Conservation (phyloP, 2,797 vertebrate genomes). For the Semaprochilodus insignis region DNA sequence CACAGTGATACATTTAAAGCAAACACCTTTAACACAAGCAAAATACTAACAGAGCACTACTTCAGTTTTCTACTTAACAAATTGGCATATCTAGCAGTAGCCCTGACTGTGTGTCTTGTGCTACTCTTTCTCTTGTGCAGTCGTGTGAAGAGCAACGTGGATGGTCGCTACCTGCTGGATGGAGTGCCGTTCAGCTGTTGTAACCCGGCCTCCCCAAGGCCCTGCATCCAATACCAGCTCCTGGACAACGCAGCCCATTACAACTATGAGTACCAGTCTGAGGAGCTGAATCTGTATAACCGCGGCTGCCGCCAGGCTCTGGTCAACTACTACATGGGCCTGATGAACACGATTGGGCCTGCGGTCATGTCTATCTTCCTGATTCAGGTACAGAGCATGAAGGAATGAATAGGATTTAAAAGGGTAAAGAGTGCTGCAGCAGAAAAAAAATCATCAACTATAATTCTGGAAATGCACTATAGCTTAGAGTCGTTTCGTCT, state of each 20-base stretch:
- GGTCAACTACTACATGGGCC: constrained; percentile 88
- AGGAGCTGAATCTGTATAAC: constrained; percentile 92
- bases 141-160: constrained; percentile 95
- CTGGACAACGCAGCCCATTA: constrained; percentile 93
- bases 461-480: background rate
- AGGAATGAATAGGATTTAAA: background rate
- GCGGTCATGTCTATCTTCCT: constrained; percentile 86
- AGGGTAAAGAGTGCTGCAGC: background rate
- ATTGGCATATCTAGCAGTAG: background rate
- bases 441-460: background rate
- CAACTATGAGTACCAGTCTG: constrained; percentile 92
- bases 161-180: constrained; percentile 90
- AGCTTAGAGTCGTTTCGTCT: too few species aligned
- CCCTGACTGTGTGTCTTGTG: background rate
- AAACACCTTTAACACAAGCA: too few species aligned
- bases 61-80: too few species aligned
- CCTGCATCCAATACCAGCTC: constrained; percentile 93
- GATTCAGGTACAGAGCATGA: constrained; percentile 83
- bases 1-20: too few species aligned
- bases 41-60: too few species aligned
- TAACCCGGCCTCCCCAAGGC: constrained; percentile 92
- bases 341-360: constrained; percentile 91
- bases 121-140: constrained; percentile 68
- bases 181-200: constrained; percentile 98
- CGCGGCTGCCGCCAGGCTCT: constrained; percentile 90